A percentile compares a stretch with the other conserved stretches of the same genome.
These are phyloP conservation scores for Steromphala cineraria DNA, from an alignment of 2,888 invertebrate species.

Conservation along the genomic window DNA sequence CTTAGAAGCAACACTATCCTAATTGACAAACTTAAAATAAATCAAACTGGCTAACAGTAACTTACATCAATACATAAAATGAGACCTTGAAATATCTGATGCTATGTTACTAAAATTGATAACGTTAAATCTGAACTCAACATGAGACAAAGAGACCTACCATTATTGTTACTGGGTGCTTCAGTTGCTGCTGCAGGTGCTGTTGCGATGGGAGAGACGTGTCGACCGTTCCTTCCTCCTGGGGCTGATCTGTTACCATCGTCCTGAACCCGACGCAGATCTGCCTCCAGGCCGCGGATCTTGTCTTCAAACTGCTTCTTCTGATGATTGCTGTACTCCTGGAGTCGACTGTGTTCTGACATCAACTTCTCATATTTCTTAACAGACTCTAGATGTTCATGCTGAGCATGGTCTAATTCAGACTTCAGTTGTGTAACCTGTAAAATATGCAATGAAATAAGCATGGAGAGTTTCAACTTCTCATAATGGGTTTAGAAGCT, in stretches of 20 bases:
- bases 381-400: slow-evolving; percentile 48
- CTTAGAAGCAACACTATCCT: too few species aligned
- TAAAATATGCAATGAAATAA: slow-evolving; percentile 3
- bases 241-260: background rate
- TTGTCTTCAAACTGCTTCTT: slow-evolving; percentile 35
- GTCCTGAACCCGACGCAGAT: slow-evolving; percentile 29
- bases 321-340: slow-evolving; percentile 39
- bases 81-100: too few species aligned
- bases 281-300: slow-evolving; percentile 33
- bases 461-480: background rate
- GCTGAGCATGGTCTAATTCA: slow-evolving; percentile 48
- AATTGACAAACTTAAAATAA: too few species aligned
- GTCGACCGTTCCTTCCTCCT: background rate
- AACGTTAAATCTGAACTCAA: too few species aligned
- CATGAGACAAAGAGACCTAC: too few species aligned
- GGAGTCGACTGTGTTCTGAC: slow-evolving; percentile 49
- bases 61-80: too few species aligned
- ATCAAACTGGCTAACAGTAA: too few species aligned
- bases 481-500: background rate
- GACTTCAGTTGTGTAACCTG: slow-evolving; percentile 50
- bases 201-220: background rate
- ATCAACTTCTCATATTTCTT: slow-evolving; percentile 55
- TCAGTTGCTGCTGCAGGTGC: background rate
- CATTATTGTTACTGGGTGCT: too few species aligned
- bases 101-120: too few species aligned